Base-by-base conservation (phyloP, 2,888 invertebrate genomes). In the Clistopyga incitator region DNA sequence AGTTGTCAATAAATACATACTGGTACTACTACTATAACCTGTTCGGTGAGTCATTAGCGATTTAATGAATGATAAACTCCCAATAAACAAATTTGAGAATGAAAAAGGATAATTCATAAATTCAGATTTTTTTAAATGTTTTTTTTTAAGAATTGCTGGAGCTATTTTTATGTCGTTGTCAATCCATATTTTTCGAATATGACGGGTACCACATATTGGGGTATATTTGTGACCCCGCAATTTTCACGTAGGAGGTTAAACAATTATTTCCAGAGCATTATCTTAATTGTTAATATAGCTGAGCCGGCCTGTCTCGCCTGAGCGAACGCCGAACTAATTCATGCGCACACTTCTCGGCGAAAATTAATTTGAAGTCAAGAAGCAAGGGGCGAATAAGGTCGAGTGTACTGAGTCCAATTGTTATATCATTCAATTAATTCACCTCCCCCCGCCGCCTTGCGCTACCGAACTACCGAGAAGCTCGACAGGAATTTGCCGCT, bases 241-340 rank as follows among this genome's bases (percentile, higher is more conserved):
- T 23, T 38, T 20, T 38, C 25, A 56, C 50, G 71, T 20, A 15
- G 50, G 42, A 47, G 56, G 23, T 64, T 67, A 65, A 54, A 81
- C 67, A 70, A 76, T 82, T 81, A 86, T 86, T 87, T 86, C 81
- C 83, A 68, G 82, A 75, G 67, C 84, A 81, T 85, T 85, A 79
- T 82, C 78, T 85, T 85, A 86, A 87, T 87, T 84, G 80, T 84
- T 83, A 86, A 87, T 86, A 82, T 76, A 87, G 78, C 79, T 45
- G 71, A 50, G 34, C 52, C 65, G 52, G 71, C 78, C 47, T 82
- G 74, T 81, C 70, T 59, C 76, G 74, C 50, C 70, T 82, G 82
- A 84, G 81, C 65, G 45, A 64, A 71, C 45, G 18, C 70, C 42
- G 56, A 59, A 75, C 59, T 82, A 81, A 84, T 84, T 78, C 47